Base-by-base conservation (phyloP, 2,888 invertebrate species). In the Melipona bicolor region DNA sequence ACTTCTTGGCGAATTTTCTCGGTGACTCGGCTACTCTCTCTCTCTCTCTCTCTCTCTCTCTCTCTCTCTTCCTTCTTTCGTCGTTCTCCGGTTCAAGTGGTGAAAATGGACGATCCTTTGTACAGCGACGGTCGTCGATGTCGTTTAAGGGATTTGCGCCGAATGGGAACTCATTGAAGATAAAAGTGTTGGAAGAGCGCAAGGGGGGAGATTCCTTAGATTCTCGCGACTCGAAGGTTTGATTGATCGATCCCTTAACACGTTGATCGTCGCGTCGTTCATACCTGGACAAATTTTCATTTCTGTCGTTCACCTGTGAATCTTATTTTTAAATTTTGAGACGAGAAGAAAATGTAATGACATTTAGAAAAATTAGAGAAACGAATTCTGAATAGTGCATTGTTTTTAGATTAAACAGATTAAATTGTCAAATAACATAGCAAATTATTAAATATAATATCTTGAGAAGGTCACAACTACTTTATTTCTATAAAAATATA, bases 161-260 rank as follows among this genome's bases (percentile, higher is more conserved):
- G 80, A 72, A 79, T 77, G 82, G 73, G 82, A 82, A 82, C 81
- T 74, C 79, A 21, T 59, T 24, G 61, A 59, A 27, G 84, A 78
- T 81, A 86, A 88, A 88, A 86, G 78, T 77, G 61, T 64, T 62
- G 36, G 72, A 54, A 17, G 65, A 59, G 80, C 65, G 50, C 27
- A 4, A 50, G 64, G 32, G 75, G 73, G 71, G 77, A 69, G 70
- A 70, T 83, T 79, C 73, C 77, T 83, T 67, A 62, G 83, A 77
- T 83, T 67, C 74, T 43, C 69, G 78, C n/a, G 75, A 75, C 52
- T 74, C 79, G 71, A 73, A 76, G 73, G 70, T 75, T 87, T 70
- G 83, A 88, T 87, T 85, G 83, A 88, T 79, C 80, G 83, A 88
- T 79, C 80, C 61, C 71, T 68, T 73, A 43, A 43, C 43, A 43